These are phyloP conservation scores for Trachymyrmex septentrionalis DNA, from an alignment of 1,140 invertebrate genomes.

Conservation along the genomic window DNA sequence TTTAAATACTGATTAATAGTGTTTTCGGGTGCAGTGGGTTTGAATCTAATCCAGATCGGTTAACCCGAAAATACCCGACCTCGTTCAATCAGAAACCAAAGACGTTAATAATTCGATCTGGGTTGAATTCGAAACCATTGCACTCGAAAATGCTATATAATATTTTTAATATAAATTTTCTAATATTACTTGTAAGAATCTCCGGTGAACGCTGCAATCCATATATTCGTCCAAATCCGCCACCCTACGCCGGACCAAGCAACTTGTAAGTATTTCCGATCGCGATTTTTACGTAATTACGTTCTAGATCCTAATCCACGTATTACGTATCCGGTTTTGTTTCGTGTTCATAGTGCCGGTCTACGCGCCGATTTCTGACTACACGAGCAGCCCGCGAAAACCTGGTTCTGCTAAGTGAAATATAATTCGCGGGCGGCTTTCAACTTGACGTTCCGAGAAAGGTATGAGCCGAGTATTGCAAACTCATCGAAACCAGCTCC, in stretches of 20 bases:
- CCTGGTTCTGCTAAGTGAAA: conserved; percentile 84
- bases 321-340: conserved; percentile 9
- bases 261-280: conserved; percentile 81
- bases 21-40: too few relatives aligned
- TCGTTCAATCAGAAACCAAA: too few relatives aligned
- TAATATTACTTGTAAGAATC: conserved; percentile 69
- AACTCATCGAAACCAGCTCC: conserved; percentile 80
- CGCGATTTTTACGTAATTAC: background rate
- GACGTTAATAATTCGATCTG: too few relatives aligned
- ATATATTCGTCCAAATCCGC: conserved; percentile 85
- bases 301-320: background rate
- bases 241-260: conserved; percentile 82
- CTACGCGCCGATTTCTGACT: conserved; percentile 85
- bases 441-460: conserved; percentile 7
- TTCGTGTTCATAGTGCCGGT: conserved; percentile 74
- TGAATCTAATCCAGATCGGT: too few relatives aligned
- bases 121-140: too few relatives aligned
- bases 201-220: conserved; percentile 80
- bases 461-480: conserved; percentile 58
- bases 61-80: too few relatives aligned
- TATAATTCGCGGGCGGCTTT: conserved; percentile 42
- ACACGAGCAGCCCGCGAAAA: conserved; percentile 85
- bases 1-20: too few relatives aligned
- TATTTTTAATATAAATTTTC: background rate
- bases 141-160: too few relatives aligned